Base-by-base conservation (phyloP, 2,888 invertebrate species). In the Nephrocerus scutellatus region DNA sequence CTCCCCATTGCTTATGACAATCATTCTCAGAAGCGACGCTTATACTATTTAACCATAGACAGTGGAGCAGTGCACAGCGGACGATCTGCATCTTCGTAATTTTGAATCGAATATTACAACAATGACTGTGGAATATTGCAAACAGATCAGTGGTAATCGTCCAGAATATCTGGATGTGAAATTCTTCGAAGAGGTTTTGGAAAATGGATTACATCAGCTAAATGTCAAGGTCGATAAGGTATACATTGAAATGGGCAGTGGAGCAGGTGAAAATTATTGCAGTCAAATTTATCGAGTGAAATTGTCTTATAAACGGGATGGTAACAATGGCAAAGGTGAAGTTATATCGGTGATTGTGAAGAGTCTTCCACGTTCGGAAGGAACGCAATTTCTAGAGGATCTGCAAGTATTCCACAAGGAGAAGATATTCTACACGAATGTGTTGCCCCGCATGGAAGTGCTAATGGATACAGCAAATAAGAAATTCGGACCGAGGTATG, bases 351-450 rank as follows among this genome's bases (percentile, higher is more conserved):
- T 57, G 25, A 55, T 58, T 36, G 45, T 60, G 2, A 58, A 57
- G 43, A 52, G 53, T 24, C 57, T 66, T 35, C 55, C 56, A 6
- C 47, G 38, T 4, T 32, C 43, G 4, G 50, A 54, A 2, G 43
- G 47, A 1, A 36, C 49, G 2, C 48, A 52, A 18, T 60, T 60
- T 24, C 53, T 67, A 33, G 64, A 51, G 48, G 71, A 68, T 12
- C 19, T 67, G n/a, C 62, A 68, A 26, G 60, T 70, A 8, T 72
- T 69, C 34, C 54, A 60, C 10, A 71, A 70, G 44, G 71, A 72
- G 54, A 63, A 61, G 24, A 53, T 60, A 45, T 63, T 70, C 48
- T 71, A 49, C 28, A 39, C 47, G 15, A 58, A 60, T 30, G 58
- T 67, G 2, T 48, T 72, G 39, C 70, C 71, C 3, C 59, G 60